These are phyloP conservation scores for Brachionichthys hirsutus DNA, from an alignment of 2,113 vertebrate species.

Conservation along the genomic window DNA sequence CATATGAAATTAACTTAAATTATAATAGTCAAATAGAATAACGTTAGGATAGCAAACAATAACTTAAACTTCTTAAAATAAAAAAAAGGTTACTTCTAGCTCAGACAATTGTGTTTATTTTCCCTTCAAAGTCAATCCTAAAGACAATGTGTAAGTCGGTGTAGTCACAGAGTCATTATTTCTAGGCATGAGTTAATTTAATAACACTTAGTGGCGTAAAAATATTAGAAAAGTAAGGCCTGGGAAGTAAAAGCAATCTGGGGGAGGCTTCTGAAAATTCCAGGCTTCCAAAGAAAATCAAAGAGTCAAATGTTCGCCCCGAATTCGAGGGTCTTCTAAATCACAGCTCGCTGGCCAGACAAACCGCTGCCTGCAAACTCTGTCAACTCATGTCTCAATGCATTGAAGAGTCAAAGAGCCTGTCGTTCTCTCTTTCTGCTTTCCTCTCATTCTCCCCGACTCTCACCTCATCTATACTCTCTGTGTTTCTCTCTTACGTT, in stretches of 20 bases:
- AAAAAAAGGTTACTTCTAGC: background rate
- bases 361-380: conserved; percentile 64
- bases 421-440: conserved; percentile 41
- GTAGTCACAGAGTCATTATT: conserved; percentile 12
- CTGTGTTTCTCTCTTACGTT: conserved; percentile 11
- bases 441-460: conserved; percentile 34
- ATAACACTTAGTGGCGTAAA: background rate
- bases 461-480: conserved; percentile 59
- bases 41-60: conserved; percentile 1
- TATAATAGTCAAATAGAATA: conserved; percentile 10
- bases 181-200: conserved; percentile 7
- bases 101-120: conserved; percentile 25
- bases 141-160: conserved; percentile 29
- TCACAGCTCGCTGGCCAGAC: conserved; percentile 62
- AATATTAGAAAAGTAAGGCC: conserved; percentile 12
- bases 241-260: conserved; percentile 14
- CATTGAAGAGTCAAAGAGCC: conserved; percentile 63
- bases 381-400: conserved; percentile 60
- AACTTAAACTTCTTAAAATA: conserved; percentile 4
- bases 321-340: conserved; percentile 65
- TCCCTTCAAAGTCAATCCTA: conserved; percentile 4
- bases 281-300: conserved; percentile 64
- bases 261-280: conserved; percentile 54
- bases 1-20: background rate
- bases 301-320: conserved; percentile 57